phyloP scores from a whole-genome alignment of 1,140 invertebrate genomes.

The Himalopsyche phryganea region DNA sequence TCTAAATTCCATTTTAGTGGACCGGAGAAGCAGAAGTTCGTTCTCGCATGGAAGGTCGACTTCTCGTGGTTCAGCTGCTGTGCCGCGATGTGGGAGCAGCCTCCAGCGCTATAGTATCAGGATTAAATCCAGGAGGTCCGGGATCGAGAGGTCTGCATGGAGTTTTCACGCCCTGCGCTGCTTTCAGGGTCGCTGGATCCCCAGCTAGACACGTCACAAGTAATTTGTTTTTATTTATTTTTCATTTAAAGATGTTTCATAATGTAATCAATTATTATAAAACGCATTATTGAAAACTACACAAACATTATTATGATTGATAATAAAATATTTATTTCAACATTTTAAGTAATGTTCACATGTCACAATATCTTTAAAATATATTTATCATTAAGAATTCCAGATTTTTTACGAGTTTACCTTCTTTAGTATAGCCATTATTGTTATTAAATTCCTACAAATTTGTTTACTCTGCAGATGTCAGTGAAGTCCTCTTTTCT shows the following conservation, averaged over 20 bases:
- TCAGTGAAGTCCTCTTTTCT: conserved; percentile 74
- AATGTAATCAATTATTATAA: too few species aligned
- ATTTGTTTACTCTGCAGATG: too few species aligned
- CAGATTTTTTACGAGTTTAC: too few species aligned
- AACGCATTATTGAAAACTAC: too few species aligned
- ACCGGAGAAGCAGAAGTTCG: conserved; percentile 71
- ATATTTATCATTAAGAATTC: too few species aligned
- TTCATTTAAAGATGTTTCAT: too few species aligned
- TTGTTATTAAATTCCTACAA: too few species aligned
- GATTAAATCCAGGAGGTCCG: conserved; percentile 4
- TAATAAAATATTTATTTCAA: neutral
- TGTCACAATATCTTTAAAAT: too few species aligned
- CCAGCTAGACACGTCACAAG: conserved; percentile 63
- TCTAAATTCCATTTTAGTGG: too few species aligned
- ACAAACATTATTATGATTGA: too few species aligned
- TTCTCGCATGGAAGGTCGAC: conserved; percentile 69
- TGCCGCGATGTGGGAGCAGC: conserved; percentile 64
- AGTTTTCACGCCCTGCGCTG: conserved; percentile 78
- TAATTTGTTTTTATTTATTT: too few species aligned
- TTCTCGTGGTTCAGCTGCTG: conserved; percentile 73
- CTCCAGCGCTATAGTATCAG: conserved; percentile 3
- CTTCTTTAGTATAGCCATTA: too few species aligned
- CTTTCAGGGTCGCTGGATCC: conserved; percentile 78
- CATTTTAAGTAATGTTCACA: conserved; percentile 12
- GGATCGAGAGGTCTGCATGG: conserved; percentile 43